Evolutionary conservation across 30 jellyfish, hydroid and myxozoan genomes (phyloP).

Genomic region (Mastigias papua): DNA sequence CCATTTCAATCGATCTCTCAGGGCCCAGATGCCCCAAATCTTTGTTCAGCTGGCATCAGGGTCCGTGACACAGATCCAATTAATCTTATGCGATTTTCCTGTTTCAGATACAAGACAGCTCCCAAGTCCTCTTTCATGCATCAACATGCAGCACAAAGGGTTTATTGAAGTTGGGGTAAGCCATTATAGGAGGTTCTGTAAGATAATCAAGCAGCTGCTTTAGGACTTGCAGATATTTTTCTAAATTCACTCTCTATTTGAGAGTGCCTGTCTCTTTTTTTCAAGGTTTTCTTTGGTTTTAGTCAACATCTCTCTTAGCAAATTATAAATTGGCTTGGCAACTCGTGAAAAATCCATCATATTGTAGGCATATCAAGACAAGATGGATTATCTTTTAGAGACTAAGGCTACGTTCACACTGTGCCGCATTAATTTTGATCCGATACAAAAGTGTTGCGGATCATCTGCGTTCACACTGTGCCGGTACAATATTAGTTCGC

Average conservation of each 20-base stretch:
- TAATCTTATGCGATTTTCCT: slow-evolving; percentile 18
- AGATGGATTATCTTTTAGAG: no score
- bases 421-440: no score
- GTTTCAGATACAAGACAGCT: slow-evolving; percentile 42
- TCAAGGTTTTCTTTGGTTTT: background rate
- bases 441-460: no score
- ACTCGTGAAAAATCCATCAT: slow-evolving; percentile 37
- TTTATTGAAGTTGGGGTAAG: slow-evolving; percentile 10
- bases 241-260: background rate
- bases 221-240: background rate
- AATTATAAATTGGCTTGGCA: slow-evolving; percentile 59
- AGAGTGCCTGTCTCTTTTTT: background rate
- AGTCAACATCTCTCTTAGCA: background rate
- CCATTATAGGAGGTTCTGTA: slow-evolving; percentile 21
- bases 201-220: background rate
- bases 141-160: slow-evolving; percentile 41
- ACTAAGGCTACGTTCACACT: no score
- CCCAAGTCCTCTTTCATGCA: slow-evolving; percentile 52
- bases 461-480: no score
- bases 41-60: slow-evolving; percentile 21
- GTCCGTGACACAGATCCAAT: slow-evolving; percentile 40
- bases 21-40: slow-evolving; percentile 25
- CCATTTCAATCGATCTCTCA: background rate
- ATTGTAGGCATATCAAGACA: no score
- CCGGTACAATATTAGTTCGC: no score